Evolutionary conservation across 1,140 invertebrate species (phyloP), one percentile per base, ranked within the genome.

Genomic region (Magallana ariakensis): DNA sequence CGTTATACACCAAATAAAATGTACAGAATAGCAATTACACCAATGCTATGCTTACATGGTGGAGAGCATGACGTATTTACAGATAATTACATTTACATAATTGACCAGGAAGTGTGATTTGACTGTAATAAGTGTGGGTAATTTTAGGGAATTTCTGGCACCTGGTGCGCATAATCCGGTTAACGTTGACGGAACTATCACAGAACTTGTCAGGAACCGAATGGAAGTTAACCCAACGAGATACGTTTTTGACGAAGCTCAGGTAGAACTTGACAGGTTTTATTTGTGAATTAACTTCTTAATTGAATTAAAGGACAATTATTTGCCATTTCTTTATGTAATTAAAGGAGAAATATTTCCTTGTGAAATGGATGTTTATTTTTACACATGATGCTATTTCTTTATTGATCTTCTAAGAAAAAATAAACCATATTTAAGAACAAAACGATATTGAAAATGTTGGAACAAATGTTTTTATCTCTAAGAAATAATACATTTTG

Each of bases 211-310:
- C 13, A 85, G 92, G 54, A 87, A 91, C 83, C 89, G 92, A 66
- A 92, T 94, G 85, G 93, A 94, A 88, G 96, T 96, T 82, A 96
- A 97, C 13, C 95, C 95, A 53, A 97, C 98, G 95, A 96, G 98
- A 92, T 99, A 98, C 97, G 98, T 97, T 90, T 99, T 99, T 95
- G 99, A 99, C 94, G 97, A 98, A 93, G 99, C 99, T 80, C 97
- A 98, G 94, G 98, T 99, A 95, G 95, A 95, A 93, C 11, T n/a
- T 33, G 7, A 9, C 13, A 26, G 22, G 15, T 11, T 75, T 19
- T 4, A 75, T 75, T 70, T 26, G 53, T 80, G 13, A 70, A 85
- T 10, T 33, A 62, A 19, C 55, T 55, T 83, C 46, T 19, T 33
- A 83, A 26, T 56, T 22, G 7, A 46, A 0, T 46, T 46, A 4